phyloP scores from a whole-genome alignment of 2,888 invertebrate species.

The Limenitis camilla region DNA sequence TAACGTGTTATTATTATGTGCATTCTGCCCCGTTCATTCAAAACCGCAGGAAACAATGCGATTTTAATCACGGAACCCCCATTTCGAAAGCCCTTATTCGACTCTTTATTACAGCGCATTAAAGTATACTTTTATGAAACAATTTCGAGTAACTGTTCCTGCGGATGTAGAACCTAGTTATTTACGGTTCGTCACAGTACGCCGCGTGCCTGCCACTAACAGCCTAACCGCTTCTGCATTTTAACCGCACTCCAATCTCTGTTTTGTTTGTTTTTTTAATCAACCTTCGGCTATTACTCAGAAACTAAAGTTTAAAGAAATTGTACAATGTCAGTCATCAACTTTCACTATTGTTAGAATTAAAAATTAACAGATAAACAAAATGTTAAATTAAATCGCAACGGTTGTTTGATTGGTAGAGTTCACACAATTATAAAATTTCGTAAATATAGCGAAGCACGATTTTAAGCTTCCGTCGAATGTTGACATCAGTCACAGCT shows the following conservation, averaged over 20 bases:
- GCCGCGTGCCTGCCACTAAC: slow-evolving; percentile 39
- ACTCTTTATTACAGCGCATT: slow-evolving; percentile 21
- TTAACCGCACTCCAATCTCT: slow-evolving; percentile 40
- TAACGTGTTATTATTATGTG: slow-evolving; percentile 34
- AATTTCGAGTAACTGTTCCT: slow-evolving; percentile 42
- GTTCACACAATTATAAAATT: slow-evolving; percentile 20
- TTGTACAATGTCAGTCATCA: slow-evolving; percentile 9
- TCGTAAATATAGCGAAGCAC: slow-evolving; percentile 33
- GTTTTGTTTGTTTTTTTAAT: slow-evolving; percentile 59
- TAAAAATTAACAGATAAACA: not conserved
- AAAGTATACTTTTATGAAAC: slow-evolving; percentile 27
- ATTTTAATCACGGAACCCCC: slow-evolving; percentile 54
- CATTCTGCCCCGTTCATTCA: slow-evolving; percentile 47
- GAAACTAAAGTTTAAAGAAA: slow-evolving; percentile 5
- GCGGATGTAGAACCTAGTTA: slow-evolving; percentile 41
- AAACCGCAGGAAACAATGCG: slow-evolving; percentile 55
- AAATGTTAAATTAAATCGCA: not conserved
- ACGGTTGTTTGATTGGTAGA: too few species aligned
- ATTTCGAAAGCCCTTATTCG: slow-evolving; percentile 19
- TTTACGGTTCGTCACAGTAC: slow-evolving; percentile 55
- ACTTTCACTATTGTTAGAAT: not conserved
- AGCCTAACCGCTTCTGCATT: slow-evolving; percentile 43
- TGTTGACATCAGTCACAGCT: slow-evolving; percentile 48
- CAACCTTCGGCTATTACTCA: slow-evolving; percentile 29
- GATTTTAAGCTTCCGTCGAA: slow-evolving; percentile 46